Base-by-base conservation (phyloP, 2,888 invertebrate species). In the Epistrophe grossulariae region DNA sequence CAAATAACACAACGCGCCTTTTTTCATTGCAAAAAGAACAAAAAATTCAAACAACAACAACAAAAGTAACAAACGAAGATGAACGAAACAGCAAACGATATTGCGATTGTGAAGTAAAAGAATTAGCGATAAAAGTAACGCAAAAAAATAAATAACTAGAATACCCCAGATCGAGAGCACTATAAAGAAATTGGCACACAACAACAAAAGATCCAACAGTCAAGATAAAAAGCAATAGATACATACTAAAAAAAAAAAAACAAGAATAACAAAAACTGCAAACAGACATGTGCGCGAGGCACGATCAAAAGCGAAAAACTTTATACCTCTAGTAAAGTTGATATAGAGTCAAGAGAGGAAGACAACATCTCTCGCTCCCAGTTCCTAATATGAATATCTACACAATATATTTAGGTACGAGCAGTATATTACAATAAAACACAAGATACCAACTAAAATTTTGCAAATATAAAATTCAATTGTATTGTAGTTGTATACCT, bases 141-240 rank as follows among this genome's bases (percentile, higher is more conserved):
- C 68, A 68, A 48, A 79, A 85, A 79, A 78, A 81, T 45, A 78
- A 73, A 66, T 52, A 70, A 60, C 62, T 71, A 76, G 59, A 79
- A 85, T 78, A 64, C 59, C 79, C 31, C 60, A 62, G 81, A 85
- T 85, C 35, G 73, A 78, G 82, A 82, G 70, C 79, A 19, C 70
- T 76, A 68, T 72, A 72, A 66, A 74, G 43, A 79, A 87, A 87
- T 83, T 87, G 83, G 87, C 83, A 83, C 87, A 79, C 68, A 84
- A 48, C 48, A 73, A 45, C 70, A 72, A 43, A 68, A 66, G 72
- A 76, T 45, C 52, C 28, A 79, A 78, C 35, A 62, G 11, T 57
- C 43, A 64, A 50, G 48, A 77, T 15, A 28, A 60, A 28, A 68
- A 45, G 45, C 59, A 9, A 59, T 66, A 64, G 71, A 81, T 40